A percentile compares a stretch with the other conserved stretches of the same genome.
These are phyloP conservation scores for Homarus gammarus DNA, from an alignment of 2,888 invertebrate species.

Conservation along the genomic window DNA sequence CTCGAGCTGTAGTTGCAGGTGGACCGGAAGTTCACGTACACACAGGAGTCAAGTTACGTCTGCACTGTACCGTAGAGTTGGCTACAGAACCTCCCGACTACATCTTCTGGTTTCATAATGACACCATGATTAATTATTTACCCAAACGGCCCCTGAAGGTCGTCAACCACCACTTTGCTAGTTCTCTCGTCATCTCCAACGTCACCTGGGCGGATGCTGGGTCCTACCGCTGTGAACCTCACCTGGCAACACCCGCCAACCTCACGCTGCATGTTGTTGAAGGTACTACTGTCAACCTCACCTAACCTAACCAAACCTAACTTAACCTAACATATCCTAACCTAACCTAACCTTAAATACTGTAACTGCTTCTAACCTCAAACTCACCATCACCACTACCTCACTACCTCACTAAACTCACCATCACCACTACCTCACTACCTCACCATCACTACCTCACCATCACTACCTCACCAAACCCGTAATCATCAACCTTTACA, in stretches of 20 bases:
- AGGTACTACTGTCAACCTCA: background rate
- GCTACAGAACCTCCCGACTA: constrained; percentile 60
- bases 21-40: constrained; percentile 52
- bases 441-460: too few relatives aligned
- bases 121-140: constrained; percentile 62
- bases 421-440: too few relatives aligned
- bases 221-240: constrained; percentile 52
- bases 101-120: constrained; percentile 72
- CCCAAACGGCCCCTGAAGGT: constrained; percentile 17
- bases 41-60: constrained; percentile 38
- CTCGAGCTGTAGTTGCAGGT: constrained; percentile 55
- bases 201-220: constrained; percentile 56
- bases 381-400: background rate
- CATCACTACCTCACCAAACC: too few relatives aligned
- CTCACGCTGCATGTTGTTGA: constrained; percentile 43
- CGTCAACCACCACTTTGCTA: constrained; percentile 31
- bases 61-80: constrained; percentile 53
- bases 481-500: too few relatives aligned
- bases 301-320: too few relatives aligned
- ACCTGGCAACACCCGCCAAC: constrained; percentile 45
- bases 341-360: too few relatives aligned
- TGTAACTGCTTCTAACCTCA: background rate
- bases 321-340: too few relatives aligned
- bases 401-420: background rate
- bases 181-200: constrained; percentile 53